Evolutionary conservation across 2,797 vertebrate genomes (phyloP).

Genomic region (Cephalopachus bancanus): DNA sequence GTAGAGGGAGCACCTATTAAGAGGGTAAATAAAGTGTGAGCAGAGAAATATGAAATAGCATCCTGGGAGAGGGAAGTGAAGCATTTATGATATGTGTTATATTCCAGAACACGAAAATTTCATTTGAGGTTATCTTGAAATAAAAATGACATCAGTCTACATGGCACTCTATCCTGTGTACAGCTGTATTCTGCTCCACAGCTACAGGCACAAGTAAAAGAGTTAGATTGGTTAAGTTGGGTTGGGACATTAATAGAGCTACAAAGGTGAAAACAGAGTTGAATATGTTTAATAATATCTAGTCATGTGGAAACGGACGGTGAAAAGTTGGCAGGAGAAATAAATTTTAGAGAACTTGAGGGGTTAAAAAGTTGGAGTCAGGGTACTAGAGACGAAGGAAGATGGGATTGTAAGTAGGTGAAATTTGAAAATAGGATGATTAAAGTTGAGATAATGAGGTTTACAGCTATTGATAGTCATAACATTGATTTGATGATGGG

Average conservation of each 20-base stretch:
- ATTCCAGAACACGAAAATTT: not conserved
- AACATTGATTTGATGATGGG: not conserved
- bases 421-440: not conserved
- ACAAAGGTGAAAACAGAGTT: not conserved
- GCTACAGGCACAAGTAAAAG: not conserved
- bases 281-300: not conserved
- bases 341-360: not conserved
- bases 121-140: not conserved
- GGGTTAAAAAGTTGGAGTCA: not conserved
- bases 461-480: not conserved
- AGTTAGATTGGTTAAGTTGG: not conserved
- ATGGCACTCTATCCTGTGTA: not conserved
- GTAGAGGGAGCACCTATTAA: not conserved
- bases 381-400: not conserved
- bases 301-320: not conserved
- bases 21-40: not conserved
- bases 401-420: not conserved
- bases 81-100: not conserved
- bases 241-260: not conserved
- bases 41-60: not conserved
- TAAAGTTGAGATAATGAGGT: not conserved
- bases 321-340: too few species aligned
- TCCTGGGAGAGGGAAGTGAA: not conserved
- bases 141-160: not conserved
- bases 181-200: not conserved